Evolutionary conservation across 2,797 vertebrate genomes (phyloP), one percentile per base, ranked within the genome.

Genomic region (Poeciliopsis infans): DNA sequence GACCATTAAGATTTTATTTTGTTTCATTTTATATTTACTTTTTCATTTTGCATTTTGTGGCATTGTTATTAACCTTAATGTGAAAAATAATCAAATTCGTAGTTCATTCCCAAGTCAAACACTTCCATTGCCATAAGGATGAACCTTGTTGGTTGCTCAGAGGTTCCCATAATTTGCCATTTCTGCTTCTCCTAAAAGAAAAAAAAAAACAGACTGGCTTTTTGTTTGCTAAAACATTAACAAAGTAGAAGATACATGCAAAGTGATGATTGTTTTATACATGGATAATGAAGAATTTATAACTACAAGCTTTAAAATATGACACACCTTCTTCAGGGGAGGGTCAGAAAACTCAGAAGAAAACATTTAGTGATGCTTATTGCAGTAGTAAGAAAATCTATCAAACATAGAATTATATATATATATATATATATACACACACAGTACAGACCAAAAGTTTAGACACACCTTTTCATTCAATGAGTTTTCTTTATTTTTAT

Each of bases 71-170:
- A 23, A 23, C 5, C 46, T 47, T 23, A 7, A 23, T 51, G 8
- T 51, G 8, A 7, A 51, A 51, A 51, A 23, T 51, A 51, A 51
- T 51, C 49, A 51, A 20, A 78, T 89, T 1, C 89, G 79, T 93
- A 82, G 41, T 87, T 71, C 89, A 68, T 86, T 87, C 64, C 28
- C 85, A 92, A 85, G 87, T 90, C n/a, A 57, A 84, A 78, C 55
- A 76, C 57, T 7, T 64, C 39, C 11, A 84, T 74, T 47, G 41
- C 80, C 41, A 84, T 64, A 76, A 47, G 84, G 87, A 90, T 85
- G 82, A 75, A 78, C 71, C 81, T 79, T 82, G 80, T 47, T 83
- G 83, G 47, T 83, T 59, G 1, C 80, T 70, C 66, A 59, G 45
- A 64, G 80, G 36, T 81, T 82, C 15, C 23, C 77, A 33, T 74